Base-by-base conservation (phyloP, 2,797 vertebrate genomes). In the Darevskia nairensis region DNA sequence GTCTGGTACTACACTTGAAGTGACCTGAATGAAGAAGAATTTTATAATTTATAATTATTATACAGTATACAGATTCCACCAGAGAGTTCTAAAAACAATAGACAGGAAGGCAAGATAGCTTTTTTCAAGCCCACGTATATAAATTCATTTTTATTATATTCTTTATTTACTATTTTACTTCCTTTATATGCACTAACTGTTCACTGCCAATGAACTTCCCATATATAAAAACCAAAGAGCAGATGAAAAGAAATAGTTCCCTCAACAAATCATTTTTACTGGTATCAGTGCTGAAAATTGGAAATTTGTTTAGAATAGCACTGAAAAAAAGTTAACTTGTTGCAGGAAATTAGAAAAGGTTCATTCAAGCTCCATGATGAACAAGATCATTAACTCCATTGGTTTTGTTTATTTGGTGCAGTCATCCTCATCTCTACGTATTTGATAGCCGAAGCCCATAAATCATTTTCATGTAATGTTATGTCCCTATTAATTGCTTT, bases 191-290 rank as follows among this genome's bases (percentile, higher is more conserved):
- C 17, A 23, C 21, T 23, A 64, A 64, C 17, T 64, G 61, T 64
- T 64, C 61, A 83, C 85, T 78, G 44, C 32, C 19, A 25, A 66
- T 90, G 87, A 90, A 39, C 35, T 91, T 86, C 87, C 39, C 64
- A 1, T 0, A 59, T 19, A 21, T 87, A 55, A 55, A 80, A 80
- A 59, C 6, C 50, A 59, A 55, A 64, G 50, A 59, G 50, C 19
- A 59, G 50, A 80, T 81, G 59, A 32, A 61, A 86, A 88, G 39
- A 88, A 88, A 78, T 27, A 35, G 87, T 15, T 39, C 68, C 87
- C 80, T 46, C n/a, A 82, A 46, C 8, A 6, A 89, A 93, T 79
- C 44, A 77, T 68, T 21, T 90, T 88, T 21, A 0, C 55, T 71
- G 25, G 32, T 78, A 87, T n/a, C 1, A 9, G 39, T 39, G 68